phyloP scores from a whole-genome alignment of 2,113 vertebrate genomes.

The Rutilus rutilus region DNA sequence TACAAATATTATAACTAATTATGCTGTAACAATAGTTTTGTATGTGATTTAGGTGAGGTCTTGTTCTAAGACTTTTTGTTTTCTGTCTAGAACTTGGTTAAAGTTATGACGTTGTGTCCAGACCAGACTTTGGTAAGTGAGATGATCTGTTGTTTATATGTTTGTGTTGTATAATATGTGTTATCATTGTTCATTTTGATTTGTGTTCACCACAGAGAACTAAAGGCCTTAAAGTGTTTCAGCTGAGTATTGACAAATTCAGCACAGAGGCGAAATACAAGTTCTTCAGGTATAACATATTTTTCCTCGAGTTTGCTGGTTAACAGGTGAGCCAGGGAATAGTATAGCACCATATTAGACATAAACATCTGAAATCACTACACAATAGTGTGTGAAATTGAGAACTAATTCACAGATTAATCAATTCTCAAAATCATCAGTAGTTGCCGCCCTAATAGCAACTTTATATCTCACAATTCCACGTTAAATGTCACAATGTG shows the following conservation, averaged over 20 bases:
- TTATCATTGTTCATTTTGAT: not conserved
- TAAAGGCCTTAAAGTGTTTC: slow-evolving; percentile 87
- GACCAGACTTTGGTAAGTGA: slow-evolving; percentile 85
- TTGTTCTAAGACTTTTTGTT: not conserved
- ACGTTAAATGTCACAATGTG: no score
- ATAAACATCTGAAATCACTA: no score
- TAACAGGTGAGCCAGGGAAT: no score
- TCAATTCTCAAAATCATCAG: no score
- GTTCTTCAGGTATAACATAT: slow-evolving; percentile 80
- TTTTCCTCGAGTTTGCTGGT: no score
- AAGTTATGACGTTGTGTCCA: slow-evolving; percentile 91
- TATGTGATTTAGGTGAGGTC: not conserved
- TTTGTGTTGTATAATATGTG: slow-evolving; percentile 20
- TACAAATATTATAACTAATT: slow-evolving; percentile 60
- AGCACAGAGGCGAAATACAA: slow-evolving; percentile 87
- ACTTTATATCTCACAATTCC: no score
- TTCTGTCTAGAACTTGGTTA: slow-evolving; percentile 84
- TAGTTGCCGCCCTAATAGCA: no score
- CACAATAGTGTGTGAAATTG: no score
- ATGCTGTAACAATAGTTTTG: not conserved
- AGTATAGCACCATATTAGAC: no score
- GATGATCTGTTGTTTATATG: not conserved
- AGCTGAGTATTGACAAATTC: slow-evolving; percentile 91
- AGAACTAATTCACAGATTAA: no score
- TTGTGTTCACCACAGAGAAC: slow-evolving; percentile 80